Evolutionary conservation across 2,113 vertebrate genomes (phyloP).

Genomic region (rat (Rattus norvegicus)): DNA sequence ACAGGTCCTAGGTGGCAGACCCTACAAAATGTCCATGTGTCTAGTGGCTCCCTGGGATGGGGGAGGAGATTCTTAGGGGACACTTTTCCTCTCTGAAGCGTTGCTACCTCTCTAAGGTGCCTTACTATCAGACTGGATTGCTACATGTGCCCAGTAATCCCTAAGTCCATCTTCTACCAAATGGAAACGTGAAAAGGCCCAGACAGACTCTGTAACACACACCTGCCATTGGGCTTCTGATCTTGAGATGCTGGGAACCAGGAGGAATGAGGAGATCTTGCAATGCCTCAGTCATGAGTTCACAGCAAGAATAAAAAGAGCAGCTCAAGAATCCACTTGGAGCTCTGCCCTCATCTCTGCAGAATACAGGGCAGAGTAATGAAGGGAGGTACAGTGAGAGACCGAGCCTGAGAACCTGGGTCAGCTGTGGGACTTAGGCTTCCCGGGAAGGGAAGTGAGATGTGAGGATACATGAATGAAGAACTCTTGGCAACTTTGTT

Average conservation of each 20-base stretch:
- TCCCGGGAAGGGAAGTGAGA: background rate
- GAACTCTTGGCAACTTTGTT: background rate
- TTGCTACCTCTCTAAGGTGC: background rate
- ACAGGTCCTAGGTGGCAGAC: slow-evolving; percentile 27
- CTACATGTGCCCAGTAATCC: background rate
- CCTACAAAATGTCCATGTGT: background rate
- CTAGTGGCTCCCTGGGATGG: background rate
- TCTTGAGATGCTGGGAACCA: background rate
- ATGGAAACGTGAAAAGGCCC: background rate
- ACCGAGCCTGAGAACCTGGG: background rate
- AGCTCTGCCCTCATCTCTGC: background rate
- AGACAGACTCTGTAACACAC: background rate
- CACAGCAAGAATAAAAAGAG: background rate
- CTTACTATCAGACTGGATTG: background rate
- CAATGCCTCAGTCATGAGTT: background rate
- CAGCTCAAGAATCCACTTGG: background rate
- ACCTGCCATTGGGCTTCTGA: background rate
- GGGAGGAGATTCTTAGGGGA: background rate
- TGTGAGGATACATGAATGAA: background rate
- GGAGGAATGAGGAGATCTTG: background rate
- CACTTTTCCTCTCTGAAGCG: background rate
- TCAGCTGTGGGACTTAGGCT: background rate
- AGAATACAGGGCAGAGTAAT: background rate
- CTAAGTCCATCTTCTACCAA: rapidly evolving
- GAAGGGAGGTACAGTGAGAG: background rate